A percentile compares a stretch with the other conserved stretches of the same genome.
These are phyloP conservation scores for Drosophila neocordata DNA, from an alignment of 1,140 invertebrate genomes.

Conservation along the genomic window DNA sequence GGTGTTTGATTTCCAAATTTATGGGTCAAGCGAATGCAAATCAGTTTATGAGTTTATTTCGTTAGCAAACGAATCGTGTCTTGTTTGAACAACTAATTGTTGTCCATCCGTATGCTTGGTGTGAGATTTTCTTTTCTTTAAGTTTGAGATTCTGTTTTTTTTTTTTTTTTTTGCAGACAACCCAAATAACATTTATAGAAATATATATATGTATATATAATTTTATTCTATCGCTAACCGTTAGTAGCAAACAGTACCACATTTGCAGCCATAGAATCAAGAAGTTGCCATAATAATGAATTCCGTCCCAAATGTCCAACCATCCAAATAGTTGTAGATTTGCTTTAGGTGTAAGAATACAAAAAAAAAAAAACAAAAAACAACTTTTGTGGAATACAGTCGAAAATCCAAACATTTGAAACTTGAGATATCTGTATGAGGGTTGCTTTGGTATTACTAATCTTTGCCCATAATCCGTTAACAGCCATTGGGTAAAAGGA, in stretches of 20 bases:
- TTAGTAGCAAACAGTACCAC: slow-evolving; percentile 14
- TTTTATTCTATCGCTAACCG: slow-evolving; percentile 8
- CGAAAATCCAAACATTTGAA: no score
- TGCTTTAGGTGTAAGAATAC: slow-evolving; percentile 8
- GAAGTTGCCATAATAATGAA: neutral
- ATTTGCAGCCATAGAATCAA: neutral
- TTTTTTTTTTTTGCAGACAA: neutral
- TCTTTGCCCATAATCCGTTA: slow-evolving; percentile 12
- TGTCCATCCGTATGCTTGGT: slow-evolving; percentile 9
- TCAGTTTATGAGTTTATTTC: slow-evolving; percentile 50
- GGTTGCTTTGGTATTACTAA: neutral
- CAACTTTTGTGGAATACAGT: neutral
- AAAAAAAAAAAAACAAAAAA: neutral
- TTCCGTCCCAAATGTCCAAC: slow-evolving; percentile 15
- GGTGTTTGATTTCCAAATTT: slow-evolving; percentile 72
- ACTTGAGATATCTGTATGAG: neutral
- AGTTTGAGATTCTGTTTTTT: neutral
- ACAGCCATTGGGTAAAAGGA: slow-evolving; percentile 12
- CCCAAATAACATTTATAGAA: neutral
- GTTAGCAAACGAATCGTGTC: slow-evolving; percentile 51
- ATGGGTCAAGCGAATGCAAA: slow-evolving; percentile 66
- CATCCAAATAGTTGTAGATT: slow-evolving; percentile 18
- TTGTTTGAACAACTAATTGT: slow-evolving; percentile 56
- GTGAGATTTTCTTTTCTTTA: slow-evolving; percentile 2
- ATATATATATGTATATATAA: neutral